phyloP scores from a whole-genome alignment of 2,113 vertebrate genomes.

The Boleophthalmus pectinirostris region DNA sequence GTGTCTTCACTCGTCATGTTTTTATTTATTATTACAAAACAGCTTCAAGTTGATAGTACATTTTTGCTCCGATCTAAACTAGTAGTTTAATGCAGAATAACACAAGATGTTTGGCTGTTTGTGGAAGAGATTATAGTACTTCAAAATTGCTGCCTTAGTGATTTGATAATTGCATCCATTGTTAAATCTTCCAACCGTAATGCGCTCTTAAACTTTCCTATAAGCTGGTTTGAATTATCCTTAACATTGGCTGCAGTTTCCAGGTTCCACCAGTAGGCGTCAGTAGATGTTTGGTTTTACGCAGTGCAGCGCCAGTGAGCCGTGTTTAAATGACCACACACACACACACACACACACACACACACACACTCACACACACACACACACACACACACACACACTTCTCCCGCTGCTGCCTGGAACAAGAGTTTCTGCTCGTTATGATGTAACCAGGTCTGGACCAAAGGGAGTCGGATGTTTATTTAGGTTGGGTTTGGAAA shows the following conservation, averaged over 20 bases:
- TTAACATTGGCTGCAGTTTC: background rate
- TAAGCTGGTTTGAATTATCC: background rate
- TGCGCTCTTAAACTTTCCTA: background rate
- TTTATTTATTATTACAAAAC: background rate
- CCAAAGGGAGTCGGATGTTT: constrained; percentile 17
- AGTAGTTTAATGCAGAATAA: too few species aligned
- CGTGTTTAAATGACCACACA: constrained; percentile 24
- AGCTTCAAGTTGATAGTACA: background rate
- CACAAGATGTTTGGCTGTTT: too few species aligned
- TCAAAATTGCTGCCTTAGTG: too few species aligned
- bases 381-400: too few species aligned
- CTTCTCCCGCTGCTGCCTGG: background rate
- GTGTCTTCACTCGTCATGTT: background rate
- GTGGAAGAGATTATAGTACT: too few species aligned
- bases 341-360: background rate
- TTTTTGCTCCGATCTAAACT: background rate
- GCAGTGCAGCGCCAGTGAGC: background rate
- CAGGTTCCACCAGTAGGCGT: constrained; percentile 45
- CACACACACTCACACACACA: background rate
- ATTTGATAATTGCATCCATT: too few species aligned
- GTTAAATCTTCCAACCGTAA: background rate
- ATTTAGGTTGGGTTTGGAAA: constrained; percentile 4
- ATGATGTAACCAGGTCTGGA: constrained; percentile 46
- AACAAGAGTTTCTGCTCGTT: constrained; percentile 44
- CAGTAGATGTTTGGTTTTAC: constrained; percentile 13